phyloP scores from a whole-genome alignment of 2,888 invertebrate species.

The Phalera bucephala region DNA sequence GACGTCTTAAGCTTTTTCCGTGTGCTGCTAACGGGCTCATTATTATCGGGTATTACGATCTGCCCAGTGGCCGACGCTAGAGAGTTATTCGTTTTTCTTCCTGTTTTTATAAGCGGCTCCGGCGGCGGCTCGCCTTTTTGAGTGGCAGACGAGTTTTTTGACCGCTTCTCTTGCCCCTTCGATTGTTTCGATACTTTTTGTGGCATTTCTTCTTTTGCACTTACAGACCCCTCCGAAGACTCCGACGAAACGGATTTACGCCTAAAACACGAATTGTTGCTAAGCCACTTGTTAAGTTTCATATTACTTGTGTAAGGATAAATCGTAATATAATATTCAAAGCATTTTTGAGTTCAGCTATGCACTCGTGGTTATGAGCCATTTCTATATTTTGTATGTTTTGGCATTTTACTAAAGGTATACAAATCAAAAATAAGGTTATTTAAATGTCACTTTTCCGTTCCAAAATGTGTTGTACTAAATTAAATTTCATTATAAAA shows the following conservation, averaged over 20 bases:
- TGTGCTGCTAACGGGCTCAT: slow-evolving; percentile 69
- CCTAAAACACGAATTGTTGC: slow-evolving; percentile 38
- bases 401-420: no score
- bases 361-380: no score
- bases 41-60: slow-evolving; percentile 86
- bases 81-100: slow-evolving; percentile 94
- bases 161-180: slow-evolving; percentile 61
- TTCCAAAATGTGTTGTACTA: no score
- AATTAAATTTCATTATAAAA: no score
- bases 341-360: no score
- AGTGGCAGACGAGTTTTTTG: slow-evolving; percentile 62
- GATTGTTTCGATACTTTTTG: slow-evolving; percentile 57
- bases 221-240: slow-evolving; percentile 55
- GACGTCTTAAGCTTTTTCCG: slow-evolving; percentile 85
- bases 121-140: slow-evolving; percentile 70
- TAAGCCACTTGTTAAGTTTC: no score
- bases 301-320: no score
- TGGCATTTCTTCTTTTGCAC: slow-evolving; percentile 65
- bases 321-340: no score
- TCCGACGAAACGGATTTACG: slow-evolving; percentile 62
- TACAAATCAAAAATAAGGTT: no score
- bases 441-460: no score
- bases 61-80: slow-evolving; percentile 92
- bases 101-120: slow-evolving; percentile 73
- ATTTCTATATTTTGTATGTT: no score